Evolutionary conservation across 2,888 invertebrate species (phyloP).

Genomic region (Ctenicera cuprea): DNA sequence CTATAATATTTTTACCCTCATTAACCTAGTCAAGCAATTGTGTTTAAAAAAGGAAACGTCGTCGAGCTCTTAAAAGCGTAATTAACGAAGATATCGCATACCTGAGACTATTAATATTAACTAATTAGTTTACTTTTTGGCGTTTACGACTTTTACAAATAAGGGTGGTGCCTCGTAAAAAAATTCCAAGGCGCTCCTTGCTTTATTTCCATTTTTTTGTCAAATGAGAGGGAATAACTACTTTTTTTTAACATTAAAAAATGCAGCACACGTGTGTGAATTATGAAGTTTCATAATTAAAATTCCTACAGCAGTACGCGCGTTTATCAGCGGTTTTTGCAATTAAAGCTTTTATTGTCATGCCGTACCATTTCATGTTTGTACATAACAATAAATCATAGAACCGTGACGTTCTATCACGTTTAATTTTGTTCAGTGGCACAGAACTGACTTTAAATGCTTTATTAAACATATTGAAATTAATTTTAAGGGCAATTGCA

Average conservation of each 20-base stretch:
- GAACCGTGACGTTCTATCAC: constrained; percentile 51
- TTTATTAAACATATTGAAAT: constrained; percentile 8
- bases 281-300: constrained; percentile 57
- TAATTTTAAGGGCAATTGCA: constrained; percentile 1
- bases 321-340: constrained; percentile 58
- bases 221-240: constrained; percentile 27
- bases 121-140: constrained; percentile 34
- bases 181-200: not conserved
- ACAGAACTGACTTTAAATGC: constrained; percentile 17
- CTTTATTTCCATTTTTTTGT: not conserved
- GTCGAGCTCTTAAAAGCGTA: constrained; percentile 43
- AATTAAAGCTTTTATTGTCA: constrained; percentile 59
- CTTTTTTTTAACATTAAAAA: constrained; percentile 20
- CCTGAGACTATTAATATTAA: constrained; percentile 33
- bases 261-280: constrained; percentile 44
- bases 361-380: constrained; percentile 53
- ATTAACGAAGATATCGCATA: constrained; percentile 33
- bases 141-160: no score
- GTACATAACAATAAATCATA: constrained; percentile 56
- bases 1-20: constrained; percentile 47
- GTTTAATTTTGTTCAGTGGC: constrained; percentile 41
- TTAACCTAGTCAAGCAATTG: constrained; percentile 46
- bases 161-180: not conserved
- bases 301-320: constrained; percentile 53
- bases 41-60: constrained; percentile 44